Percentiles rank a stretch among this genome's conserved stretches.
Conservation (phyloP, 1,140 invertebrate genomes). For the Pomacea maculata region DNA sequence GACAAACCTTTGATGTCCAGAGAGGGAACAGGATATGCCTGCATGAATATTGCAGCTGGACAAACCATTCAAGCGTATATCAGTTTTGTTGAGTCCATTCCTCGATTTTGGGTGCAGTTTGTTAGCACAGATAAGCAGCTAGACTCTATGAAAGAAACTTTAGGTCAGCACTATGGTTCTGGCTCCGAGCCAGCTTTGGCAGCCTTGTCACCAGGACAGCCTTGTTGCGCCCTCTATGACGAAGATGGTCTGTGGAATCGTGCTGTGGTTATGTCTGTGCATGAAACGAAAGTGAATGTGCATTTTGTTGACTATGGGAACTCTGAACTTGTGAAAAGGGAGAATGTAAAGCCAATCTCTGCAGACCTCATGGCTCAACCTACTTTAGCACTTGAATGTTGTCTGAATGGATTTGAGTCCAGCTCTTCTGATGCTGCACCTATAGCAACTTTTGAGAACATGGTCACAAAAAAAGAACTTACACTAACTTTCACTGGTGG, state of each 20-base stretch:
- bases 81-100: slow-evolving; percentile 50
- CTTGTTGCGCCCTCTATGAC: slow-evolving; percentile 74
- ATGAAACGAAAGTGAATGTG: slow-evolving; percentile 72
- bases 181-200: background rate
- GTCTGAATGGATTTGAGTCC: slow-evolving; percentile 30
- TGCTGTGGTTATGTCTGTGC: slow-evolving; percentile 73
- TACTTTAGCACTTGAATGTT: slow-evolving; percentile 40
- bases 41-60: slow-evolving; percentile 24
- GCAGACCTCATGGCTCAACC: slow-evolving; percentile 25
- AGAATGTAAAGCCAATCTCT: slow-evolving; percentile 27
- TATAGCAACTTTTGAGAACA: slow-evolving; percentile 19
- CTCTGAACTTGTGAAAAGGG: slow-evolving; percentile 34
- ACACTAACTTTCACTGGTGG: slow-evolving; percentile 20
- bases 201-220: slow-evolving; percentile 31
- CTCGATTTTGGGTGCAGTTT: slow-evolving; percentile 67
- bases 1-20: background rate
- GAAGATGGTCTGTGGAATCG: slow-evolving; percentile 82
- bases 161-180: slow-evolving; percentile 24
- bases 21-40: slow-evolving; percentile 6
- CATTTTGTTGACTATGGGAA: slow-evolving; percentile 80
- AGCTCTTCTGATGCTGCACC: slow-evolving; percentile 23
- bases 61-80: slow-evolving; percentile 38
- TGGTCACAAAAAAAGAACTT: slow-evolving; percentile 29
- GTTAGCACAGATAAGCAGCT: slow-evolving; percentile 54
- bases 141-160: slow-evolving; percentile 61